phyloP scores from a whole-genome alignment of 2,888 invertebrate species.

The Nymphalis urticae region DNA sequence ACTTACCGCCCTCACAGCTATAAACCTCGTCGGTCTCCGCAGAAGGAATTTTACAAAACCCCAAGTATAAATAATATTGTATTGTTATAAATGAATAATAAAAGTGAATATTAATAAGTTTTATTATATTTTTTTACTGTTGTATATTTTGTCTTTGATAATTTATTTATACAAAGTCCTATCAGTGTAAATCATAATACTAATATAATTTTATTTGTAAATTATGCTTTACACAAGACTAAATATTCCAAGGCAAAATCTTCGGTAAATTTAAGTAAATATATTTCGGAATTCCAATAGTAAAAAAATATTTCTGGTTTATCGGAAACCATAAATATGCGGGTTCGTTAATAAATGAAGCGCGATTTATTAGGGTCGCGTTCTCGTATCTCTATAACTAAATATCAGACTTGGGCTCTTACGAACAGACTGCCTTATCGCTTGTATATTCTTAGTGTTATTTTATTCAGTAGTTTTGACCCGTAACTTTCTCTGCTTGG shows the following conservation, averaged over 20 bases:
- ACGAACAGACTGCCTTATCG: neutral
- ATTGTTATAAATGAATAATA: too few species aligned
- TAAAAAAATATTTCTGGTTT: neutral
- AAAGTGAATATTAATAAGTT: too few species aligned
- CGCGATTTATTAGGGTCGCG: slow-evolving; percentile 12
- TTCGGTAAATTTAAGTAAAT: too few species aligned
- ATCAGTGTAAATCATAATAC: too few species aligned
- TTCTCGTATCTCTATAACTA: slow-evolving; percentile 18
- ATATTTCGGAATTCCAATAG: neutral
- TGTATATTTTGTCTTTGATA: too few species aligned
- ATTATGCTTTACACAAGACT: too few species aligned
- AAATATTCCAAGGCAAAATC: too few species aligned
- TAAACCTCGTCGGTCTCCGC: neutral
- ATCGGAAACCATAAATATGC: slow-evolving; percentile 19
- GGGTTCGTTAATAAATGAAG: slow-evolving; percentile 20
- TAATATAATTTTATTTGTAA: too few species aligned
- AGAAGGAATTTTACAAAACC: neutral
- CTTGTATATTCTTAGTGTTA: neutral
- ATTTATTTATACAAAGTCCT: too few species aligned
- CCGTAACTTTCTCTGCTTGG: neutral
- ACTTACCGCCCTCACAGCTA: neutral
- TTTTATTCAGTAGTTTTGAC: slow-evolving; percentile 8
- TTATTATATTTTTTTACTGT: too few species aligned
- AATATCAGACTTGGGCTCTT: slow-evolving; percentile 18
- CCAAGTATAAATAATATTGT: too few species aligned